phyloP scores from a whole-genome alignment of 2,888 invertebrate species.

The Diaperis boleti region DNA sequence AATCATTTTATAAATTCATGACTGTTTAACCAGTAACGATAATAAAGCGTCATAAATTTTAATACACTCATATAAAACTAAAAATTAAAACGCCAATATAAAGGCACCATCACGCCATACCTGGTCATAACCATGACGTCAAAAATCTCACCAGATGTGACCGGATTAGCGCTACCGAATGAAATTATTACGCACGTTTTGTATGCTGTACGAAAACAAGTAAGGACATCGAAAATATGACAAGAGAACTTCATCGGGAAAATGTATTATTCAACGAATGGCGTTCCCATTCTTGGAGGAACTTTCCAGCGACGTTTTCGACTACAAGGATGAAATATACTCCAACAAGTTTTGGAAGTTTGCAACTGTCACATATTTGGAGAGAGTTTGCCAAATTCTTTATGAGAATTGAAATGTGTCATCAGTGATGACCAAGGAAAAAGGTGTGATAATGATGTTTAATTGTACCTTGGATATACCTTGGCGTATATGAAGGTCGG shows the following conservation, averaged over 20 bases:
- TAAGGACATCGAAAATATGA: constrained; percentile 2
- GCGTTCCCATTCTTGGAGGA: not conserved
- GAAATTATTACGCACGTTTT: not conserved
- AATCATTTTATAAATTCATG: too few species aligned
- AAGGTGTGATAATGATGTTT: too few species aligned
- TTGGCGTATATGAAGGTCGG: too few species aligned
- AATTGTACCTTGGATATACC: too few species aligned
- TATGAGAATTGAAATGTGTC: constrained; percentile 10
- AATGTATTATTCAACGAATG: constrained; percentile 18
- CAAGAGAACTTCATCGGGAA: constrained; percentile 5
- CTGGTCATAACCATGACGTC: constrained; percentile 1
- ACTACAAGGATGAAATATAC: constrained; percentile 13
- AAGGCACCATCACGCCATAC: too few species aligned
- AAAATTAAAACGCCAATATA: too few species aligned
- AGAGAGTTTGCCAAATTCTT: constrained; percentile 4
- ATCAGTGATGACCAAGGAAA: not conserved
- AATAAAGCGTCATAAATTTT: too few species aligned
- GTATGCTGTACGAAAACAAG: not conserved
- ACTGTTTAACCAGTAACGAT: too few species aligned
- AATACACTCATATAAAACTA: too few species aligned
- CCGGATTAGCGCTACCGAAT: too few species aligned
- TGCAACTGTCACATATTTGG: not conserved
- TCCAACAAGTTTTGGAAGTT: constrained; percentile 3
- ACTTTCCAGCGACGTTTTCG: constrained; percentile 11
- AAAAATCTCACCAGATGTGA: not conserved